A percentile compares a stretch with the other conserved stretches of the same genome.
Conservation (phyloP, 2,113 vertebrate genomes). For the Lepidothrix coronata region DNA sequence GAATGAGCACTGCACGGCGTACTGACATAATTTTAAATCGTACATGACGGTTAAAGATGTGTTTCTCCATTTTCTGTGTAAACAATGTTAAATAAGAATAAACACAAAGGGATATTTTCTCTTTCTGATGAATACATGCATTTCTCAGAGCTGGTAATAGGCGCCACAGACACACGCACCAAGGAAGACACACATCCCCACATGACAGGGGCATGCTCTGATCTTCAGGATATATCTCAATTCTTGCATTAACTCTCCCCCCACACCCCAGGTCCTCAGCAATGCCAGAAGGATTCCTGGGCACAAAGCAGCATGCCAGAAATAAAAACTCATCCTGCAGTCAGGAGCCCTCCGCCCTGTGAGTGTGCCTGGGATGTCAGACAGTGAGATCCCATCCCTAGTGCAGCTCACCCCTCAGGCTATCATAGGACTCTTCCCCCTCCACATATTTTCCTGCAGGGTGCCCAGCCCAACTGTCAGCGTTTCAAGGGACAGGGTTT, state of each 20-base stretch:
- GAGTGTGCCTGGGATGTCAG: neutral
- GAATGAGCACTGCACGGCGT: slow-evolving; percentile 34
- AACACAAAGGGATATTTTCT: slow-evolving; percentile 56
- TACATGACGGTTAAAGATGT: slow-evolving; percentile 56
- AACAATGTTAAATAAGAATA: slow-evolving; percentile 70
- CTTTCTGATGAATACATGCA: slow-evolving; percentile 30
- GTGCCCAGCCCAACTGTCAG: neutral
- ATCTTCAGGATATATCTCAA: slow-evolving; percentile 30
- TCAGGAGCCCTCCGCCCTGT: fast-evolving
- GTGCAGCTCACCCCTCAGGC: neutral
- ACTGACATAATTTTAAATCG: slow-evolving; percentile 47
- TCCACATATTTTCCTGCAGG: fast-evolving
- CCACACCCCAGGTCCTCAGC: neutral
- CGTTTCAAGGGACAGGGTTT: neutral
- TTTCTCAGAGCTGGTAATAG: neutral
- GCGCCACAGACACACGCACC: neutral
- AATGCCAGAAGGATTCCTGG: neutral
- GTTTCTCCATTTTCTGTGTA: slow-evolving; percentile 70
- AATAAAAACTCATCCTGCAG: neutral
- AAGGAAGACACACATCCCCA: neutral
- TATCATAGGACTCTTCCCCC: neutral
- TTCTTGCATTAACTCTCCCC: neutral
- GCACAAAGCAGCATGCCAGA: neutral
- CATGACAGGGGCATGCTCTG: neutral
- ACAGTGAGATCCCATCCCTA: neutral